phyloP scores from a whole-genome alignment of 2,888 invertebrate genomes.

The Ellobium chinense region DNA sequence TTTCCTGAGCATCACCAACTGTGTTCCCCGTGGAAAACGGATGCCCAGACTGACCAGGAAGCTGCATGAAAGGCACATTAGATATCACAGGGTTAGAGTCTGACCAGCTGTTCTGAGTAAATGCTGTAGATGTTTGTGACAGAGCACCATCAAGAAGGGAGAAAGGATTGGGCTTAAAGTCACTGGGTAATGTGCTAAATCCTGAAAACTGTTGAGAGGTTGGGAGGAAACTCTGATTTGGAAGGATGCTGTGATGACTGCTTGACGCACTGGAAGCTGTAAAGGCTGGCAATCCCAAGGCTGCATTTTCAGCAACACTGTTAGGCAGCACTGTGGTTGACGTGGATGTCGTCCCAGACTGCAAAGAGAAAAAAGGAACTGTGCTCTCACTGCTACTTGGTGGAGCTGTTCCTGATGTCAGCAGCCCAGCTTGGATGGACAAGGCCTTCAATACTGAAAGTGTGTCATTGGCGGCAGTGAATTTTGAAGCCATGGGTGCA shows the following conservation, averaged over 20 bases:
- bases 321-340: not conserved
- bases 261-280: not conserved
- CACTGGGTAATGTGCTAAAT: not conserved
- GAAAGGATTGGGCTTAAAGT: not conserved
- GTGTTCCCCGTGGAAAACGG: not conserved
- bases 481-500: conserved; percentile 45
- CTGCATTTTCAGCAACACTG: not conserved
- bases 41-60: not conserved
- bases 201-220: not conserved
- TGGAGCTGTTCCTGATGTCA: conserved; percentile 18
- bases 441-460: conserved; percentile 48
- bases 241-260: not conserved
- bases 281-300: not conserved
- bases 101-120: not conserved
- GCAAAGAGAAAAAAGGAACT: not conserved
- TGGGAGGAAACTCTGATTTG: not conserved
- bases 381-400: not conserved
- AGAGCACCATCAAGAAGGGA: not conserved
- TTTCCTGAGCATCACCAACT: not conserved
- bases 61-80: not conserved
- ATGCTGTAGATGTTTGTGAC: not conserved
- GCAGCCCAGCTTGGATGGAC: conserved; percentile 41
- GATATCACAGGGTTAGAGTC: not conserved
- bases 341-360: not conserved
- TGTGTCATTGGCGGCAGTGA: conserved; percentile 47